A percentile compares a stretch with the other conserved stretches of the same genome.
These are phyloP conservation scores for Etheostoma nigrum DNA, from an alignment of 2,797 vertebrate genomes.

Conservation along the genomic window DNA sequence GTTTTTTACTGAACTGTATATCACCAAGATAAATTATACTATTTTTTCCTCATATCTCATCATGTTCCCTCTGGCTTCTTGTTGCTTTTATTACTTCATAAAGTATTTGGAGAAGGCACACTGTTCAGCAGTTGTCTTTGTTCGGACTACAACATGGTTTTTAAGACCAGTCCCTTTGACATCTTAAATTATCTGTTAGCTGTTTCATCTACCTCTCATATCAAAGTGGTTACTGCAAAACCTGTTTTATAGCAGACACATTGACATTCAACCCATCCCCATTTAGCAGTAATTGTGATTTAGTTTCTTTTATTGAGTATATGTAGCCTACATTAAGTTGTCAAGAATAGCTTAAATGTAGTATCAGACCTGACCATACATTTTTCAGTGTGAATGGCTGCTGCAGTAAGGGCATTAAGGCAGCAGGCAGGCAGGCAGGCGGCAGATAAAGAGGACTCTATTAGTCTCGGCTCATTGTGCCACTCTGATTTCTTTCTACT, in stretches of 20 bases:
- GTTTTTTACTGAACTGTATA: not conserved
- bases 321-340: constrained; percentile 1
- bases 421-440: constrained; percentile 75
- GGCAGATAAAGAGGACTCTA: constrained; percentile 90
- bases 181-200: not conserved
- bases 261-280: not conserved
- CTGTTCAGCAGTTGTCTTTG: not conserved
- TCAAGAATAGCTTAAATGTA: constrained; percentile 1
- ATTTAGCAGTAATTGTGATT: not conserved
- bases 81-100: constrained; percentile 2
- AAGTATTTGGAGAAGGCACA: not conserved
- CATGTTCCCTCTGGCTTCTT: not conserved
- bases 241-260: not conserved
- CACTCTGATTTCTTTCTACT: constrained; percentile 86
- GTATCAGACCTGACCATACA: constrained; percentile 16
- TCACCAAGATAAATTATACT: not conserved
- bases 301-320: constrained; percentile 19
- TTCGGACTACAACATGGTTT: not conserved
- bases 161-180: not conserved
- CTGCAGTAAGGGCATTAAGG: constrained; percentile 59
- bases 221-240: not conserved
- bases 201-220: not conserved
- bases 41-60: constrained; percentile 1
- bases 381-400: constrained; percentile 23
- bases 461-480: constrained; percentile 92